These are phyloP conservation scores for Strix uralensis DNA, from an alignment of 2,113 vertebrate species.

Conservation along the genomic window DNA sequence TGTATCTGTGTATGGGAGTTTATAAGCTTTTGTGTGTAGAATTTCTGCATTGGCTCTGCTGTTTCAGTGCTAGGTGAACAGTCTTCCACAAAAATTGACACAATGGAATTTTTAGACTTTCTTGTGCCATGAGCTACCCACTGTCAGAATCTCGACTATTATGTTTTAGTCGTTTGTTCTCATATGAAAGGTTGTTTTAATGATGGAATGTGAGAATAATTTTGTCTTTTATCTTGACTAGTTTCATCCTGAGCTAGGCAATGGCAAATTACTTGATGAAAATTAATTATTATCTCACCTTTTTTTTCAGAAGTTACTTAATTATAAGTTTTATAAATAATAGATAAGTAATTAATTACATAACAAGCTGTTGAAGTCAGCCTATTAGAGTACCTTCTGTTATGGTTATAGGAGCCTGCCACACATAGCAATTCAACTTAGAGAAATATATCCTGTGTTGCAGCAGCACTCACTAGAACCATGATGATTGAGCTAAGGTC, in stretches of 20 bases:
- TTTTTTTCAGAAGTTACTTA: conserved; percentile 17
- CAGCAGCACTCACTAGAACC: neutral
- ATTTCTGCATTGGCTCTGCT: neutral
- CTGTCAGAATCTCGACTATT: neutral
- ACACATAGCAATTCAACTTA: neutral
- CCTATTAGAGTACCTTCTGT: conserved; percentile 9
- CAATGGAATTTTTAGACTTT: neutral
- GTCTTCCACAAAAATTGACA: neutral
- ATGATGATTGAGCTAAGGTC: neutral
- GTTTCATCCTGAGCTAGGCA: conserved; percentile 1
- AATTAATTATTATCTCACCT: conserved; percentile 28
- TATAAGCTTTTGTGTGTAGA: neutral
- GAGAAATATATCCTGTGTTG: neutral
- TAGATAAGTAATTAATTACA: conserved; percentile 34
- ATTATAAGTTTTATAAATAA: conserved; percentile 58
- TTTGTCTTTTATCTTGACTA: conserved; percentile 12
- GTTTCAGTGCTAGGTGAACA: neutral
- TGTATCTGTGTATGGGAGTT: neutral
- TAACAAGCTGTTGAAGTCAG: conserved; percentile 17
- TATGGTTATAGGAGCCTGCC: neutral
- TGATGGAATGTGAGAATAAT: conserved; percentile 6
- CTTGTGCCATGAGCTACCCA: neutral
- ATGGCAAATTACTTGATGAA: conserved; percentile 29
- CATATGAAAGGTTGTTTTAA: neutral
- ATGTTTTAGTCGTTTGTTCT: neutral